Evolutionary conservation across 2,888 invertebrate genomes (phyloP).

Genomic region (Cactoblastis cactorum): DNA sequence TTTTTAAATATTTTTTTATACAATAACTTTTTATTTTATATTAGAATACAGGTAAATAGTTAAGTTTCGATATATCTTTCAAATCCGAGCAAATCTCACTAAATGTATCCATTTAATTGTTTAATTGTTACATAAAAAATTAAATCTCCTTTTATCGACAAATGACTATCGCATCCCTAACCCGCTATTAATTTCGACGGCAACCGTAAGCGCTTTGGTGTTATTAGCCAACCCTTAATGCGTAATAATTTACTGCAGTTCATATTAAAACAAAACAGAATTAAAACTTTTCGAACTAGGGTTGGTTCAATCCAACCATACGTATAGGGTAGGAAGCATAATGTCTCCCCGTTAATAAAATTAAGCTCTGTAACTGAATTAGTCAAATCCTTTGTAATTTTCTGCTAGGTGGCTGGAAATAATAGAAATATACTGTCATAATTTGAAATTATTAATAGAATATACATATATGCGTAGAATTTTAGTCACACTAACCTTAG

Average conservation of each 20-base stretch:
- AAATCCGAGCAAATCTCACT: too few relatives aligned
- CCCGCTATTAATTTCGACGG: slow-evolving; percentile 69
- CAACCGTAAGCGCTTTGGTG: slow-evolving; percentile 68
- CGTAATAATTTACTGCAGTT: slow-evolving; percentile 75
- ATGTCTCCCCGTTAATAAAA: slow-evolving; percentile 5
- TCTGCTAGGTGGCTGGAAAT: background rate
- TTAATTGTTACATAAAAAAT: too few relatives aligned
- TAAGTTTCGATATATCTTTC: too few relatives aligned
- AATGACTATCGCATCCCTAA: slow-evolving; percentile 39
- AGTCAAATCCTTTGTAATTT: background rate
- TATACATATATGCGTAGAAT: too few relatives aligned
- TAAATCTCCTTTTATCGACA: slow-evolving; percentile 16
- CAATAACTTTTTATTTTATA: too few relatives aligned
- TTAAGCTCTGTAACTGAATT: slow-evolving; percentile 7
- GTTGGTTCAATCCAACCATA: slow-evolving; percentile 25
- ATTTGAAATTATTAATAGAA: too few relatives aligned
- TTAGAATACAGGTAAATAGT: too few relatives aligned
- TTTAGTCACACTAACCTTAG: too few relatives aligned
- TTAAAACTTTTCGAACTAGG: slow-evolving; percentile 66
- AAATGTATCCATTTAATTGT: too few relatives aligned
- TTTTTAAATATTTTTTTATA: too few relatives aligned
- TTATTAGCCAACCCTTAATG: slow-evolving; percentile 76
- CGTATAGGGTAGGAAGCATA: slow-evolving; percentile 2
- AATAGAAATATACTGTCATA: background rate
- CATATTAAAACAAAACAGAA: slow-evolving; percentile 72